phyloP scores from a whole-genome alignment of 2,113 vertebrate genomes.

The Scalopus aquaticus region DNA sequence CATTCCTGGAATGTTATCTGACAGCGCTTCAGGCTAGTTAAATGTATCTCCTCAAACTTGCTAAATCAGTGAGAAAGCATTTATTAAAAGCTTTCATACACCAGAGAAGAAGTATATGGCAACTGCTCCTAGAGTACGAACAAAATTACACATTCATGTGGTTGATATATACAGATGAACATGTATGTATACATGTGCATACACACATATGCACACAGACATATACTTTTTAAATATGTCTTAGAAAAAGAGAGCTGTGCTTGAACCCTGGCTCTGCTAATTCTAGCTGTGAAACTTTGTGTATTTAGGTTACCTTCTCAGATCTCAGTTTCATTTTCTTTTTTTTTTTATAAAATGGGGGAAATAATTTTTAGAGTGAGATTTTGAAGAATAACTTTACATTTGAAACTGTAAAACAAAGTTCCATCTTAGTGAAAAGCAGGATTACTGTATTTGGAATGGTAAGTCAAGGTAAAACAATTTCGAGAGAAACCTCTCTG shows the following conservation, averaged over 20 bases:
- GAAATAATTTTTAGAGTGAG: background rate
- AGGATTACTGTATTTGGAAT: background rate
- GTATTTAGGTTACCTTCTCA: background rate
- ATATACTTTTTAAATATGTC: background rate
- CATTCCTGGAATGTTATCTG: background rate
- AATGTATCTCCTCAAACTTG: background rate
- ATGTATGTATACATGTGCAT: background rate
- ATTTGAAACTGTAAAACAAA: background rate
- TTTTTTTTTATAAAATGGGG: background rate
- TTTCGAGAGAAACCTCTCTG: background rate
- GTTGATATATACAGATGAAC: background rate
- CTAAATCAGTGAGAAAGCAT: background rate
- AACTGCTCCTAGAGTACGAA: background rate
- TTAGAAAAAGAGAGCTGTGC: background rate
- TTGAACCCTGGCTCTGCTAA: background rate
- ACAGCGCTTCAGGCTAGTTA: background rate
- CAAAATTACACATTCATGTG: background rate
- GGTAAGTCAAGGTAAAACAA: background rate
- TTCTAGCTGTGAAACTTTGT: background rate
- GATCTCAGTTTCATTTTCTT: background rate
- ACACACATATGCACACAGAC: too few species aligned
- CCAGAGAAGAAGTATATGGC: background rate
- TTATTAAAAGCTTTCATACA: background rate
- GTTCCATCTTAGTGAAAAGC: background rate
- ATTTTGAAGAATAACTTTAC: background rate